Evolutionary conservation across 2,113 vertebrate genomes (phyloP), one percentile per base, ranked within the genome.

Genomic region (Apeltes quadracus): DNA sequence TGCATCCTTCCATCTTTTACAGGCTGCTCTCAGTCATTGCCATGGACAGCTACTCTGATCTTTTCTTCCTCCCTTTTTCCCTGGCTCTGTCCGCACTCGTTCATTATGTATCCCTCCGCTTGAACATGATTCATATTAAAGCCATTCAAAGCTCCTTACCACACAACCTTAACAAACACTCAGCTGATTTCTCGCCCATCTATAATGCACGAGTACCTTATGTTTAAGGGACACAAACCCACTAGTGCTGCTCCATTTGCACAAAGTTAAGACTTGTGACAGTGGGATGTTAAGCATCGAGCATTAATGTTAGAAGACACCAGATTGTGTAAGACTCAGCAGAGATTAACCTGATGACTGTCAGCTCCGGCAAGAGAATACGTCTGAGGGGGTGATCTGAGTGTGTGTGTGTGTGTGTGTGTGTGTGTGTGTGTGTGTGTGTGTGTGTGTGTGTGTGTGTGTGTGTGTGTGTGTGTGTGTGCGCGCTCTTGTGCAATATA

Each of bases 271-370:
- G 46, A 48, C 46, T n/a, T 50, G 71, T 78, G 83, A 85, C 82
- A 90, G 78, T 68, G 69, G 82, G 80, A 83, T 80, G 89, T 82
- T 87, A 72, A 84, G 86, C 79, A 70, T 61, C 32, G 7, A 75
- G 67, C 53, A 53, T 84, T 92, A 89, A 90, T 80, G 78, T 85
- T 83, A 84, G 88, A 85, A 86, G 88, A 92, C 89, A 89, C 66
- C 46, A 69, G 78, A 86, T 88, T 91, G 85, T 90, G 89, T 85
- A 83, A 79, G 75, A 90, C 85, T 90, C 86, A 86, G 83, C 81
- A 78, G 75, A 89, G 90, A 92, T 92, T 92, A 92, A 90, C 88
- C 87, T 91, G 90, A 92, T 51, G 70, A 88, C 87, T 91, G 89
- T 90, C 87, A 87, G 70, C 87, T 80, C 59, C 72, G 71, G 83